These are phyloP conservation scores for Chymomyza costata DNA, from an alignment of 1,140 invertebrate species.

Conservation along the genomic window DNA sequence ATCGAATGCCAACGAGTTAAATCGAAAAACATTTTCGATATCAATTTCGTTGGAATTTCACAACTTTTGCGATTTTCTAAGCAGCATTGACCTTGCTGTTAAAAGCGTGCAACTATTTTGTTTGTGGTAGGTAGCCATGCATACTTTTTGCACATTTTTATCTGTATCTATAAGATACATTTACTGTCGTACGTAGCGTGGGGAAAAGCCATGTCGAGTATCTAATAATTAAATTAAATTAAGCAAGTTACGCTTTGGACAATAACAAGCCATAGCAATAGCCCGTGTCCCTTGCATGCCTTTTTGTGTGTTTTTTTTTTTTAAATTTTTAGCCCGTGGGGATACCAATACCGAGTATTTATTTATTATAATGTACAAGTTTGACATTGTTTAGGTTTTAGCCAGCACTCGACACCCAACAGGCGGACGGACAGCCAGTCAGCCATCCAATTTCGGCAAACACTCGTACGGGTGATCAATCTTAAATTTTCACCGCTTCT, in stretches of 20 bases:
- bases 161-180: background rate
- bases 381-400: conserved; percentile 66
- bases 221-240: conserved; percentile 55
- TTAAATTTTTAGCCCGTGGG: too few species aligned
- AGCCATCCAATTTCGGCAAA: conserved; percentile 56
- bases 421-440: conserved; percentile 27
- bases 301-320: too few species aligned
- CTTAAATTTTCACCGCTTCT: conserved; percentile 75
- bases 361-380: too few species aligned
- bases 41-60: conserved; percentile 26
- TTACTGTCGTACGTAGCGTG: background rate
- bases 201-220: conserved; percentile 4
- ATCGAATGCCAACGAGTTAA: conserved; percentile 12
- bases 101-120: conserved; percentile 21
- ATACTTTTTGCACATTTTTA: background rate
- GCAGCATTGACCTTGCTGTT: conserved; percentile 39
- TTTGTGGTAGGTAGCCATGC: too few species aligned
- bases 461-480: conserved; percentile 71
- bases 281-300: too few species aligned
- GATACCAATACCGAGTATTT: conserved; percentile 1
- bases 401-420: conserved; percentile 47
- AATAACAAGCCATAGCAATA: too few species aligned
- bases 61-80: conserved; percentile 24
- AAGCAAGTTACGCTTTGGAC: conserved; percentile 19
- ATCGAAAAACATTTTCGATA: conserved; percentile 47